phyloP scores from a whole-genome alignment of 2,113 vertebrate genomes.

The Cochlearius cochlearius region DNA sequence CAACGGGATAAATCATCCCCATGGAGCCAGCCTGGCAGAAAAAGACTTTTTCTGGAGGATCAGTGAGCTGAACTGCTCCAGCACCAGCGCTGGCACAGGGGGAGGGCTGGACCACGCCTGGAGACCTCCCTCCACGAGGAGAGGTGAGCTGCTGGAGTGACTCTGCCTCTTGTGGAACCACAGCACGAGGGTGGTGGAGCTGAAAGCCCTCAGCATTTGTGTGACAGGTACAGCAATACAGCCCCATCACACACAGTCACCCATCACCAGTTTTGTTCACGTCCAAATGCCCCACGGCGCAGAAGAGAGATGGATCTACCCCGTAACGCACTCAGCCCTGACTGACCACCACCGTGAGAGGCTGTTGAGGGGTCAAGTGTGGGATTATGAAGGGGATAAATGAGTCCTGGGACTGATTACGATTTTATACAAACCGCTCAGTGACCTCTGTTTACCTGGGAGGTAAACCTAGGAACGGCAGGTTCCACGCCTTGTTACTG shows the following conservation, averaged over 20 bases:
- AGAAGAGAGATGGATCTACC: neutral
- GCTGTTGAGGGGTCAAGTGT: neutral
- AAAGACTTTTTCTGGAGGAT: neutral
- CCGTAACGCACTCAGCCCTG: neutral
- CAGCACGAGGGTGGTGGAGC: neutral
- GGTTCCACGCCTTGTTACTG: neutral
- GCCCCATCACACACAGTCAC: neutral
- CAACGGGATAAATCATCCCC: neutral
- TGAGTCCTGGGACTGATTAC: neutral
- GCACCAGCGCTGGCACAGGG: neutral
- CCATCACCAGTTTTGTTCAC: neutral
- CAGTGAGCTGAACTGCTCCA: neutral
- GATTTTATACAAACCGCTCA: neutral
- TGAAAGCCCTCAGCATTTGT: neutral
- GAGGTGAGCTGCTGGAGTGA: neutral
- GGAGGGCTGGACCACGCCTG: neutral
- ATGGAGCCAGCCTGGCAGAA: neutral
- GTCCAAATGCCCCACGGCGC: neutral
- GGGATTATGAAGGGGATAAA: neutral
- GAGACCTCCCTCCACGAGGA: neutral
- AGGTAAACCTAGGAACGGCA: neutral
- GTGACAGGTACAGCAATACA: neutral
- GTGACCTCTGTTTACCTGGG: neutral
- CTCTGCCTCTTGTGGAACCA: neutral
- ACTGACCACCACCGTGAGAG: neutral